phyloP scores from a whole-genome alignment of 2,888 invertebrate genomes.

The Argyra leucocephala region DNA sequence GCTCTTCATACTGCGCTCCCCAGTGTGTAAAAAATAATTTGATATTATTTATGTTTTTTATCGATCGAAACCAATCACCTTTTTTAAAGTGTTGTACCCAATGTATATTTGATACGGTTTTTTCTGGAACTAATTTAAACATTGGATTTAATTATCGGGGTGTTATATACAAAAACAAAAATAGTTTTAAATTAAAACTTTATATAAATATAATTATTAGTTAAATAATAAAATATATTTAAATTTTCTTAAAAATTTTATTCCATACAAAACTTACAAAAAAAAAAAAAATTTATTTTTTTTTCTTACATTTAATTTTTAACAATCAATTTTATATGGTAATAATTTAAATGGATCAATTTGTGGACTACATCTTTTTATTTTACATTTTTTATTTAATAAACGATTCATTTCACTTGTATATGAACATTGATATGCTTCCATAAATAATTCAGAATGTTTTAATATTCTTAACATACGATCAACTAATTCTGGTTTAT shows the following conservation, averaged over 20 bases:
- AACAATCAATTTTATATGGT: background rate
- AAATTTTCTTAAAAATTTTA: background rate
- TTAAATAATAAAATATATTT: too few species aligned
- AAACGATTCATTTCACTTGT: background rate
- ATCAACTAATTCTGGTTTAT: background rate
- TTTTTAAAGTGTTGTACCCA: too few species aligned
- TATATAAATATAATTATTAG: too few species aligned
- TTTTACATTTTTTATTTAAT: background rate
- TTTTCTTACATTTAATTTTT: background rate
- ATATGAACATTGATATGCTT: background rate
- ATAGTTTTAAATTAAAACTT: too few species aligned
- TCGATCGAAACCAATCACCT: too few species aligned
- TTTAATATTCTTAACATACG: background rate
- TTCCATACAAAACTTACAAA: background rate
- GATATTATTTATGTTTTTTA: too few species aligned
- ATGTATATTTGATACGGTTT: too few species aligned
- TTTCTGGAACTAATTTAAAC: too few species aligned
- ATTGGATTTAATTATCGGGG: too few species aligned
- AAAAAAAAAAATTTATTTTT: background rate
- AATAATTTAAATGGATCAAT: background rate
- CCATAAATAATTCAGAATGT: background rate
- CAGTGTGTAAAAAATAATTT: too few species aligned
- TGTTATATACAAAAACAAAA: too few species aligned
- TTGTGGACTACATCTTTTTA: background rate
- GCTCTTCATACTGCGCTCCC: too few species aligned